These are phyloP conservation scores for Mycalesis mineus DNA, from an alignment of 2,888 invertebrate genomes.

Conservation along the genomic window DNA sequence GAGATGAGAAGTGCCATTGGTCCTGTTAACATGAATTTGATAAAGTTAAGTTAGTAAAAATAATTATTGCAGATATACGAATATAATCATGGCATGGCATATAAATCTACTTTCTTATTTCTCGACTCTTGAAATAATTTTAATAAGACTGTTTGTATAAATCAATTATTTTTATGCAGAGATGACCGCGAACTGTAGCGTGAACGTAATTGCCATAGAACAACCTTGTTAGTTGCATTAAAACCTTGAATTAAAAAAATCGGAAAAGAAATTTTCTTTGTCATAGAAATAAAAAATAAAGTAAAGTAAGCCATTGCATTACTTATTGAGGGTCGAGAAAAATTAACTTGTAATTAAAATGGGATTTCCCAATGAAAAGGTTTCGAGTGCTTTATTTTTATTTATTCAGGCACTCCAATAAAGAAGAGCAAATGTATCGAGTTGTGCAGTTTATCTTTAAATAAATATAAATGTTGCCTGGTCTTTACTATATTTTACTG, in stretches of 20 bases:
- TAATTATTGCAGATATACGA: no score
- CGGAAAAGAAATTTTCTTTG: slow-evolving; percentile 33
- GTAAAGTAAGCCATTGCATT: not conserved
- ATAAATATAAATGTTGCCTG: no score
- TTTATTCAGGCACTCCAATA: no score
- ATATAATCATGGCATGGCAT: no score
- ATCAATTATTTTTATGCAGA: slow-evolving; percentile 23
- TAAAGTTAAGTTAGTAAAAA: no score
- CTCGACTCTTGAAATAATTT: not conserved
- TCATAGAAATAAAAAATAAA: slow-evolving; percentile 23
- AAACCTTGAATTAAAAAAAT: slow-evolving; percentile 36
- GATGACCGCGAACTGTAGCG: slow-evolving; percentile 32
- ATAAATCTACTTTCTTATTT: not conserved
- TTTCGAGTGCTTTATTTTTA: no score
- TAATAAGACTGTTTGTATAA: not conserved
- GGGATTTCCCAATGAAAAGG: not conserved
- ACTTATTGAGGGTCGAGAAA: not conserved
- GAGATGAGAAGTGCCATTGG: no score
- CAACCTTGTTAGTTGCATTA: slow-evolving; percentile 34
- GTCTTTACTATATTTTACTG: no score
- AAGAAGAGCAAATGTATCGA: no score
- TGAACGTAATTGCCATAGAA: slow-evolving; percentile 26
- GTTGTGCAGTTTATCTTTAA: no score
- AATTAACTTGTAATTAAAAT: not conserved
- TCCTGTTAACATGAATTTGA: no score